Conservation (phyloP, 2,797 vertebrate species). For the Pagetopsis macropterus region DNA sequence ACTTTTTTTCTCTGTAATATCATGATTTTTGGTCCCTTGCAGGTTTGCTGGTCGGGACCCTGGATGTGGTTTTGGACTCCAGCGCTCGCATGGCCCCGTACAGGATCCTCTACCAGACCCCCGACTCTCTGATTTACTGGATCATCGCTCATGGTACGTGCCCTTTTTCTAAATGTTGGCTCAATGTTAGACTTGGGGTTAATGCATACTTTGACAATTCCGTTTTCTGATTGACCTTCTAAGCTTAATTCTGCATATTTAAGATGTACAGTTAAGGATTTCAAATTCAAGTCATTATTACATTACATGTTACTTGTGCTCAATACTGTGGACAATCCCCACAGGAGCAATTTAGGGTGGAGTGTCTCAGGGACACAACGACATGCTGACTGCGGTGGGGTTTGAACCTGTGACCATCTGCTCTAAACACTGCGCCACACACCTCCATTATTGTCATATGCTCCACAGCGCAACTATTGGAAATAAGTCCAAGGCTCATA, state of each 20-base stretch:
- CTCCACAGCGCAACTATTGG: too few relatives aligned
- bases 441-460: too few relatives aligned
- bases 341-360: too few relatives aligned
- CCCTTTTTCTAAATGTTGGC: background rate
- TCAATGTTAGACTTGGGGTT: background rate
- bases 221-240: background rate
- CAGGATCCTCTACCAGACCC: conserved; percentile 97
- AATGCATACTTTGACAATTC: background rate
- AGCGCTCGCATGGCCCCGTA: conserved; percentile 96
- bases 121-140: conserved; percentile 94
- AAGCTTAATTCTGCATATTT: background rate
- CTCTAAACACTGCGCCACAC: too few relatives aligned
- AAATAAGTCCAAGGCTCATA: too few relatives aligned
- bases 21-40: conserved; percentile 32
- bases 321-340: too few relatives aligned
- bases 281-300: too few relatives aligned
- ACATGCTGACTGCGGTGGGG: too few relatives aligned
- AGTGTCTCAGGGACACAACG: too few relatives aligned
- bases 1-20: background rate
- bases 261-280: background rate
- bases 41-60: conserved; percentile 97
- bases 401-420: too few relatives aligned
- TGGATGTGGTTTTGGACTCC: conserved; percentile 97
- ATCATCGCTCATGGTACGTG: conserved; percentile 94
- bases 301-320: too few relatives aligned